Evolutionary conservation across 2,797 vertebrate species (phyloP).

Genomic region (Rhynchonycteris naso): DNA sequence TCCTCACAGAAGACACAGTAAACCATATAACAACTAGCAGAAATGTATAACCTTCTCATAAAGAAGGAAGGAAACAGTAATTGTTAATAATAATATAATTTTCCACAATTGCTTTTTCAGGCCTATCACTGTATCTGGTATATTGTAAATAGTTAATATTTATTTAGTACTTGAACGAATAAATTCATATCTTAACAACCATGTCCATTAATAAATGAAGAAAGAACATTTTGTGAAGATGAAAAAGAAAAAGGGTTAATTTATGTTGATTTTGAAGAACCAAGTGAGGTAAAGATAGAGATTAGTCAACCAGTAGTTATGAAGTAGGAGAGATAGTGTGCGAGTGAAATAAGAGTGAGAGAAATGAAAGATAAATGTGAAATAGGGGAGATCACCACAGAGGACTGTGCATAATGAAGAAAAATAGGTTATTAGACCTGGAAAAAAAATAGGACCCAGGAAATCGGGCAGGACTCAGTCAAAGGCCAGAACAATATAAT

Average conservation of each 20-base stretch:
- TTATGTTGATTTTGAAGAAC: conserved; percentile 39
- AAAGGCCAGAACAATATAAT: background rate
- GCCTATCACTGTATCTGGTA: background rate
- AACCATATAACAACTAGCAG: background rate
- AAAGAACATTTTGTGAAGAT: background rate
- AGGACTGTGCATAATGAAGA: background rate
- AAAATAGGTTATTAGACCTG: background rate
- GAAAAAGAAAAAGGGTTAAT: background rate
- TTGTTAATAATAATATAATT: background rate
- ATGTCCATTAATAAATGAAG: background rate
- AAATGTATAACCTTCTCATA: background rate
- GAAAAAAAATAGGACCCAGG: background rate
- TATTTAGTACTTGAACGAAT: conserved; percentile 4
- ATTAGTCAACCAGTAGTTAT: background rate
- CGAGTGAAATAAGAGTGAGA: background rate
- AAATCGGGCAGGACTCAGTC: background rate
- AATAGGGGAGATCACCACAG: background rate
- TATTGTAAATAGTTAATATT: background rate
- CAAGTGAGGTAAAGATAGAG: background rate
- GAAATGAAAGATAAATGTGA: background rate
- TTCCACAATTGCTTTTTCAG: background rate
- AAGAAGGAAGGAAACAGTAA: background rate
- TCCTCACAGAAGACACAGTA: background rate
- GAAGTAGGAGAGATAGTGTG: background rate
- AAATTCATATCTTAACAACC: background rate